These are phyloP conservation scores for Listronotus oregonensis DNA, from an alignment of 1,140 invertebrate species.

Conservation along the genomic window DNA sequence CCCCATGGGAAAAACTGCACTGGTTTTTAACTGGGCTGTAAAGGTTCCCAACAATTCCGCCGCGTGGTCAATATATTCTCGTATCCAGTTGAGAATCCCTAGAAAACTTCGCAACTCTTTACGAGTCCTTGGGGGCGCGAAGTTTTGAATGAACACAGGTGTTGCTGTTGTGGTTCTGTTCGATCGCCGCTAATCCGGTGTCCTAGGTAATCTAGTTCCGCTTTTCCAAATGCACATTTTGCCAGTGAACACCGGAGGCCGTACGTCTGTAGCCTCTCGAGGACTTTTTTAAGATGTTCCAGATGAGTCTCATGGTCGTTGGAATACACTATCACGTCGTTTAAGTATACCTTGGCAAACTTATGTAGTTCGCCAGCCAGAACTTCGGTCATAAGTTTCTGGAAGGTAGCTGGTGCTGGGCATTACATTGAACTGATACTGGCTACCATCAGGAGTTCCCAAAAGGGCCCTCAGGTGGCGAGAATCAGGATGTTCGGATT, in stretches of 20 bases:
- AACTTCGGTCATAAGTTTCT: slow-evolving; percentile 34
- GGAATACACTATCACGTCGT: slow-evolving; percentile 21
- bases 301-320: not conserved
- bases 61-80: slow-evolving; percentile 42
- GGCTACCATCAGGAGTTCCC: slow-evolving; percentile 40
- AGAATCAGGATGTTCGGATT: slow-evolving; percentile 16
- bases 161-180: slow-evolving; percentile 15
- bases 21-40: slow-evolving; percentile 30
- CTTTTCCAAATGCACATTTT: slow-evolving; percentile 20
- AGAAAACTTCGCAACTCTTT: slow-evolving; percentile 40
- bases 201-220: slow-evolving; percentile 17
- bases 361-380: slow-evolving; percentile 24
- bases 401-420: slow-evolving; percentile 41
- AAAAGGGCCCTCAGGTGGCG: slow-evolving; percentile 38
- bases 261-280: slow-evolving; percentile 14
- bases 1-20: slow-evolving; percentile 10
- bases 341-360: slow-evolving; percentile 35
- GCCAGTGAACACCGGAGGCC: slow-evolving; percentile 1
- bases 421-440: slow-evolving; percentile 43
- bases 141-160: slow-evolving; percentile 1
- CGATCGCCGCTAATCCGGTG: slow-evolving; percentile 2
- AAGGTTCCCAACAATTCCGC: slow-evolving; percentile 23
- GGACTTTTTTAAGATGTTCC: slow-evolving; percentile 6
- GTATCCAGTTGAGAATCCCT: slow-evolving; percentile 42
- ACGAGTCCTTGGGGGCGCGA: not conserved